Evolutionary conservation across 2,113 vertebrate genomes (phyloP).

Genomic region (Zapornia atra): DNA sequence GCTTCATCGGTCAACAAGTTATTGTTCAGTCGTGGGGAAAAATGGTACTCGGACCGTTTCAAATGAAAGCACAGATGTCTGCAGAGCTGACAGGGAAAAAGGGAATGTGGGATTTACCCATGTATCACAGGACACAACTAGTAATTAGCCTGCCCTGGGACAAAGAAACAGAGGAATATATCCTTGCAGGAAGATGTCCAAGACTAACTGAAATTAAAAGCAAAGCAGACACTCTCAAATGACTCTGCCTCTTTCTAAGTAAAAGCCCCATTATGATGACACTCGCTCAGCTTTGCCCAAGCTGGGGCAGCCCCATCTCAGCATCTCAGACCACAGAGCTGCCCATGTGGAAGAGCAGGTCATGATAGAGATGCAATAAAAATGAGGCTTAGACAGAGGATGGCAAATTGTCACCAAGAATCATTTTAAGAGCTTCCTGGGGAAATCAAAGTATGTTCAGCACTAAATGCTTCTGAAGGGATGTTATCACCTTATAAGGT

Average conservation of each 20-base stretch:
- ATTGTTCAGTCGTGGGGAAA: background rate
- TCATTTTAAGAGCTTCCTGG: background rate
- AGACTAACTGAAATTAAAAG: background rate
- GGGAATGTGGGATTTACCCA: background rate
- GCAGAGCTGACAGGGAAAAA: background rate
- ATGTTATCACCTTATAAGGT: too few species aligned
- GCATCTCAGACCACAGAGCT: rapidly evolving
- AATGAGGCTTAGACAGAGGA: background rate
- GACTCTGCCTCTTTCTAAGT: background rate
- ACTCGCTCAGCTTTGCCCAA: background rate
- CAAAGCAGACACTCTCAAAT: background rate
- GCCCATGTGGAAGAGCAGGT: too few species aligned
- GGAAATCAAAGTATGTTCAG: background rate
- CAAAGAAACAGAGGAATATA: background rate
- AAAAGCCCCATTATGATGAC: rapidly evolving
- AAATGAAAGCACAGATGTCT: background rate
- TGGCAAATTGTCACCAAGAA: background rate
- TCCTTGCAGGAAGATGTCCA: background rate
- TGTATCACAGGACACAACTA: background rate
- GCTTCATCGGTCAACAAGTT: background rate
- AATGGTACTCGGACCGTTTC: background rate
- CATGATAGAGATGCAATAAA: rapidly evolving
- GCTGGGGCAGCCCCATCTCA: background rate
- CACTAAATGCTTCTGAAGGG: background rate
- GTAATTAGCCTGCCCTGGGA: background rate